A percentile compares a stretch with the other conserved stretches of the same genome.
phyloP scores from a whole-genome alignment of 1,140 invertebrate genomes.

The Panagrolaimus sp. region DNA sequence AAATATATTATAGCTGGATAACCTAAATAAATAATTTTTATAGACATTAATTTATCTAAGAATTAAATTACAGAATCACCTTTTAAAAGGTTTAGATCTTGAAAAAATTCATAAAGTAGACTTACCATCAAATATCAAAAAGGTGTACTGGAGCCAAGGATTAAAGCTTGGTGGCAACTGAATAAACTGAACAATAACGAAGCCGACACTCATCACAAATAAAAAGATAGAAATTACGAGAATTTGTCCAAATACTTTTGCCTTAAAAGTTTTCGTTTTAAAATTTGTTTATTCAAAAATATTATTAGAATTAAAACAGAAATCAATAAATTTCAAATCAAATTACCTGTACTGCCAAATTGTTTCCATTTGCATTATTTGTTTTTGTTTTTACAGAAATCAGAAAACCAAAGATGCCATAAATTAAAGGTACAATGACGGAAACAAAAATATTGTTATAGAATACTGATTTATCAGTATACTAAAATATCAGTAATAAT shows the following conservation, averaged over 20 bases:
- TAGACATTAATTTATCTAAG: no score
- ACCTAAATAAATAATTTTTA: no score
- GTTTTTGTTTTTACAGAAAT: background rate
- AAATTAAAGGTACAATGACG: background rate
- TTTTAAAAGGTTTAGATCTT: no score
- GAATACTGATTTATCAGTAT: background rate
- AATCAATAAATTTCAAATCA: background rate
- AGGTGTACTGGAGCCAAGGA: no score
- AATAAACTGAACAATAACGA: background rate
- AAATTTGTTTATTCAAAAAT: background rate
- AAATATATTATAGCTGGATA: no score
- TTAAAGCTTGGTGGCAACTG: background rate
- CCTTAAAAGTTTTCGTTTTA: no score
- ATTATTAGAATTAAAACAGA: no score
- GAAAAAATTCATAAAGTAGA: no score
- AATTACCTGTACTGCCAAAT: background rate
- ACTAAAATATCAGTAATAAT: slow-evolving; percentile 2
- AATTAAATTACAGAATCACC: no score
- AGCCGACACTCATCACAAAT: background rate
- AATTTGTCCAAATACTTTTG: background rate
- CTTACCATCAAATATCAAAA: no score
- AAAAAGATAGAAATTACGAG: background rate
- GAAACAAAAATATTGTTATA: background rate
- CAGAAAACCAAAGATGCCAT: background rate
- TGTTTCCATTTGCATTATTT: background rate